Percentiles rank a stretch among this genome's conserved stretches.
Conservation (phyloP, 2,113 vertebrate species). For the Glaucidium brasilianum region DNA sequence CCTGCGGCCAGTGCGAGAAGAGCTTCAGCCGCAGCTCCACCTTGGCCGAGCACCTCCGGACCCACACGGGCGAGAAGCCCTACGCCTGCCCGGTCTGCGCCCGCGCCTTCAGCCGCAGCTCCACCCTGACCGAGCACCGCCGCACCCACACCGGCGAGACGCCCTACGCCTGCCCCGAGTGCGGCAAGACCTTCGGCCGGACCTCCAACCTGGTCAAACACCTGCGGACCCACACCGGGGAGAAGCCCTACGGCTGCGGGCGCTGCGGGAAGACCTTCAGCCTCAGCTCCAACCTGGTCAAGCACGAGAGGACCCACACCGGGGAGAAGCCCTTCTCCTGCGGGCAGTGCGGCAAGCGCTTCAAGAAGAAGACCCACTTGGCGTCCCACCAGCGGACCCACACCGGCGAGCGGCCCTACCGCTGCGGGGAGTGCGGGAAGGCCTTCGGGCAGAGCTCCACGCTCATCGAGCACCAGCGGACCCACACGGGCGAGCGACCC, state of each 20-base stretch:
- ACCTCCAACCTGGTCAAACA: not conserved
- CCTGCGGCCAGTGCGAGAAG: conserved; percentile 56
- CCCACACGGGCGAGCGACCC: not conserved
- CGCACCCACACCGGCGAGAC: not conserved
- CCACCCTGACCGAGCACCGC: conserved; percentile 54
- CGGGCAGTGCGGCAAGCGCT: not conserved
- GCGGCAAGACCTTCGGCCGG: not conserved
- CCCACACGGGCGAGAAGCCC: conserved; percentile 81
- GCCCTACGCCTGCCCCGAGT: not conserved
- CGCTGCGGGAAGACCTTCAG: not conserved
- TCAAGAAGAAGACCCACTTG: not conserved
- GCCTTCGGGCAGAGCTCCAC: not conserved
- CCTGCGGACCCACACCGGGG: conserved; percentile 66
- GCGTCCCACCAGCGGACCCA: not conserved
- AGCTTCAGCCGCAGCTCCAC: conserved; percentile 68
- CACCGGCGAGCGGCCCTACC: not conserved
- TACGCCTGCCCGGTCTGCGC: conserved; percentile 76
- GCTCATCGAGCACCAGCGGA: not conserved
- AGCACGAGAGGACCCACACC: no score
- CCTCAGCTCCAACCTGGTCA: no score
- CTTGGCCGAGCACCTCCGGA: not conserved
- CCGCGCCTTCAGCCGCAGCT: conserved; percentile 66
- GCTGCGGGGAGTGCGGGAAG: not conserved
- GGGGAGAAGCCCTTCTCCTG: not conserved
- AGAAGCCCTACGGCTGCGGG: conserved; percentile 79